phyloP scores from a whole-genome alignment of 2,888 invertebrate genomes.

The Amphipoea oculea region DNA sequence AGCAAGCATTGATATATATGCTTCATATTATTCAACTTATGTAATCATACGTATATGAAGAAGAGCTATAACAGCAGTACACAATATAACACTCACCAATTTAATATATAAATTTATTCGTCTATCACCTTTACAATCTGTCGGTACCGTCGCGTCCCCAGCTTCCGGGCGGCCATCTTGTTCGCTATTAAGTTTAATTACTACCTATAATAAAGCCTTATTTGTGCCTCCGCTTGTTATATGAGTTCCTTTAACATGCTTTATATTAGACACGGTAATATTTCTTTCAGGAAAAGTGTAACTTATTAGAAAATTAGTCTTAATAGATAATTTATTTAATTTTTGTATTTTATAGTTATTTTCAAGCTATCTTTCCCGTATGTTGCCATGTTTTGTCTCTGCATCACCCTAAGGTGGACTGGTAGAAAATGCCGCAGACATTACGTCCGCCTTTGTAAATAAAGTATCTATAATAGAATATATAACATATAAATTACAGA shows the following conservation, averaged over 20 bases:
- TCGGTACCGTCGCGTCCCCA: constrained; percentile 65
- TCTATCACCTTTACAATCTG: constrained; percentile 44
- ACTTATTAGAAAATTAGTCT: background rate
- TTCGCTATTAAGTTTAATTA: constrained; percentile 86
- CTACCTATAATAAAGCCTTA: constrained; percentile 70
- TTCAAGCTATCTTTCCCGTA: background rate
- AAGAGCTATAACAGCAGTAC: background rate
- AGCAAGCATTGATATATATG: background rate
- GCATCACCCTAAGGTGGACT: background rate
- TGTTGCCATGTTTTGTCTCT: background rate
- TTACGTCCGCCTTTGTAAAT: background rate
- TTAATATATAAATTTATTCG: constrained; percentile 22
- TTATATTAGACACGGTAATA: background rate
- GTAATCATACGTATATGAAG: background rate
- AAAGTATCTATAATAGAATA: background rate
- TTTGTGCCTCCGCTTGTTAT: constrained; percentile 39
- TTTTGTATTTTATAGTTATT: background rate
- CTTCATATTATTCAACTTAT: background rate
- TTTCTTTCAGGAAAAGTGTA: background rate
- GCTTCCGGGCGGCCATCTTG: constrained; percentile 85
- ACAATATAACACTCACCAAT: background rate
- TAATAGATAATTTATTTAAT: background rate
- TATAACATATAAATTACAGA: no score
- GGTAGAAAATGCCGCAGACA: background rate
- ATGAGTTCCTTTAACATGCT: background rate